phyloP scores from a whole-genome alignment of 2,888 invertebrate genomes.

The Chironomus riparius region DNA sequence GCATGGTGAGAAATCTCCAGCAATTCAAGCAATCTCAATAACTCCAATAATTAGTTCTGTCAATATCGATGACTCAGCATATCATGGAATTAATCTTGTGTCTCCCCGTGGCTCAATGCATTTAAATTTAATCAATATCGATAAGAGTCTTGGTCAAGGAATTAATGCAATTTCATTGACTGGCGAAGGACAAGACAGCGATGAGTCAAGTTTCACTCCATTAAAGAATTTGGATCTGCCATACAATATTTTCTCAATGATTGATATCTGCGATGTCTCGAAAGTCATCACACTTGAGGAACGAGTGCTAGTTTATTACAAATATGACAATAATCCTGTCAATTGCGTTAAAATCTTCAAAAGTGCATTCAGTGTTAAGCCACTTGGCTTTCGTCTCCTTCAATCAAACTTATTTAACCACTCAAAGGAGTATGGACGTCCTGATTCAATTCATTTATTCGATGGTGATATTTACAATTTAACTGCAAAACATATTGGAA shows the following conservation, averaged over 20 bases:
- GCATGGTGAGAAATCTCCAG: slow-evolving; percentile 90
- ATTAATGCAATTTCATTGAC: slow-evolving; percentile 82
- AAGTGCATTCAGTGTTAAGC: slow-evolving; percentile 73
- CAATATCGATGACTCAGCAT: slow-evolving; percentile 73
- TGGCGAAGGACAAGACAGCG: slow-evolving; percentile 83
- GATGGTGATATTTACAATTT: slow-evolving; percentile 90
- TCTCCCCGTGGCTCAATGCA: slow-evolving; percentile 77
- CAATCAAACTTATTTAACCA: slow-evolving; percentile 90
- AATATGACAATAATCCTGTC: slow-evolving; percentile 91
- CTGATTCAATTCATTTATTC: slow-evolving; percentile 77
- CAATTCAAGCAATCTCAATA: slow-evolving; percentile 81
- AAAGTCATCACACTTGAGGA: slow-evolving; percentile 88
- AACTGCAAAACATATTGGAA: slow-evolving; percentile 61
- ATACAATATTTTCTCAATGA: slow-evolving; percentile 83
- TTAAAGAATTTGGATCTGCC: slow-evolving; percentile 73
- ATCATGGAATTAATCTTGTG: slow-evolving; percentile 85
- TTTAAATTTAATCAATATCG: slow-evolving; percentile 63
- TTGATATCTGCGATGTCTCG: slow-evolving; percentile 92
- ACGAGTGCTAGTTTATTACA: slow-evolving; percentile 85
- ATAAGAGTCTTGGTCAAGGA: slow-evolving; percentile 80
- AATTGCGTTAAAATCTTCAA: slow-evolving; percentile 97
- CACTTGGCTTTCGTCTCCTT: slow-evolving; percentile 78
- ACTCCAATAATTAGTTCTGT: slow-evolving; percentile 75
- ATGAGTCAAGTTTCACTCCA: slow-evolving; percentile 81
- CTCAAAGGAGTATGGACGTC: slow-evolving; percentile 66